Evolutionary conservation across 1,140 invertebrate genomes (phyloP), one percentile per base, ranked within the genome.

Genomic region (Pemphigus obesinymphae): DNA sequence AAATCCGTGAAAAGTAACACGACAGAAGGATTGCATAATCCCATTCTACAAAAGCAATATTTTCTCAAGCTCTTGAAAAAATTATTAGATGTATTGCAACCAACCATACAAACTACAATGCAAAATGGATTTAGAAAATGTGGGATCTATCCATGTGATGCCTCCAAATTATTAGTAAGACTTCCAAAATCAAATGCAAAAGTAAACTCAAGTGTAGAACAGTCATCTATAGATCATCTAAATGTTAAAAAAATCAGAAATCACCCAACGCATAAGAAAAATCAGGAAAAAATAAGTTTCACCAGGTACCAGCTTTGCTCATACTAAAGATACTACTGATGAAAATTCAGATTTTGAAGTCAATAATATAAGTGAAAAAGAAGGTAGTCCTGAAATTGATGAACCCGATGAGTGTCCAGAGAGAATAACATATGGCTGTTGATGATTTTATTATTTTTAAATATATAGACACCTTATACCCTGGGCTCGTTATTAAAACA

Each of bases 71-170:
- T 72, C 0, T 72, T 72, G 17, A 48, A 72, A 45, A 11, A 61
- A 84, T n/a, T n/a, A n/a, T n/a, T n/a, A n/a, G n/a, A n/a, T n/a
- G n/a, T n/a, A n/a, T n/a, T n/a, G n/a, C n/a, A n/a, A n/a, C n/a
- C n/a, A n/a, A n/a, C n/a, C n/a, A n/a, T n/a, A n/a, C n/a, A n/a
- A n/a, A n/a, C n/a, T n/a, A n/a, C n/a, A n/a, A n/a, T n/a, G n/a
- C n/a, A n/a, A n/a, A n/a, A n/a, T n/a, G n/a, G n/a, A n/a, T n/a
- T n/a, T n/a, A n/a, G n/a, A n/a, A n/a, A n/a, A n/a, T n/a, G n/a
- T n/a, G n/a, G n/a, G n/a, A n/a, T 84, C 23, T 45, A 61, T 66
- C 83, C 84, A 37, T 58, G 83, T 72, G 26, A 84, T 63, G 75
- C 37, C 61, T 23, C 82, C 29, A 73, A 82, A 83, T 29, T 84